Evolutionary conservation across 2,888 invertebrate genomes (phyloP).

Genomic region (Chaetoderma sp.): DNA sequence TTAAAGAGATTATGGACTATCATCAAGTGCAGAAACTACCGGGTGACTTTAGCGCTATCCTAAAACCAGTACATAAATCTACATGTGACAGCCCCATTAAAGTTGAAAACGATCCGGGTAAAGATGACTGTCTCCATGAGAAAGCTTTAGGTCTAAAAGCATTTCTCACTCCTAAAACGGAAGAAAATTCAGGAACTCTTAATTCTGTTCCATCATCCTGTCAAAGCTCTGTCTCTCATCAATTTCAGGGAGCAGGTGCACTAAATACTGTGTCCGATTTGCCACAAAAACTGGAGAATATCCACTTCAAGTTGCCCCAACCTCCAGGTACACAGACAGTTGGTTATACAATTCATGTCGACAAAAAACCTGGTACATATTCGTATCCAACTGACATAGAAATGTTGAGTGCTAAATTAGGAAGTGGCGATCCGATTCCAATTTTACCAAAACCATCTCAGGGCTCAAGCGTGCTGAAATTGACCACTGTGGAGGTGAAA

Average conservation of each 20-base stretch:
- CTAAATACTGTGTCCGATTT: too few species aligned
- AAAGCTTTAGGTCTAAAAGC: not conserved
- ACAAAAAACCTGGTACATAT: too few species aligned
- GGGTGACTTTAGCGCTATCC: conserved; percentile 51
- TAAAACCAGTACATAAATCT: conserved; percentile 55
- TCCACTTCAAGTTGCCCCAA: too few species aligned
- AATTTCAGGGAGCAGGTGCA: too few species aligned
- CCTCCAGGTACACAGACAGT: too few species aligned
- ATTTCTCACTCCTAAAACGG: not conserved
- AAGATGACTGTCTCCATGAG: not conserved
- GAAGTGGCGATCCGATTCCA: conserved; percentile 37
- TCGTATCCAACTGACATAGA: conserved; percentile 62
- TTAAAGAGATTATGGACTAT: conserved; percentile 65
- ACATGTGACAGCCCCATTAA: conserved; percentile 9
- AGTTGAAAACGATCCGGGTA: not conserved
- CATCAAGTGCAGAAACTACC: conserved; percentile 52
- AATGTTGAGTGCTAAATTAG: conserved; percentile 62
- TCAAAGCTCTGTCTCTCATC: too few species aligned
- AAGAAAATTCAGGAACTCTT: too few species aligned
- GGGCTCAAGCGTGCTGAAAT: conserved; percentile 19
- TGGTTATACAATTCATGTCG: too few species aligned
- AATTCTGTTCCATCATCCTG: too few species aligned
- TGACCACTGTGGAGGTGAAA: conserved; percentile 11
- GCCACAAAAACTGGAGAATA: too few species aligned
- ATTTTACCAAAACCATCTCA: conserved; percentile 21